Conservation (phyloP, 2,888 invertebrate species). For the Meandrusa payeni region DNA sequence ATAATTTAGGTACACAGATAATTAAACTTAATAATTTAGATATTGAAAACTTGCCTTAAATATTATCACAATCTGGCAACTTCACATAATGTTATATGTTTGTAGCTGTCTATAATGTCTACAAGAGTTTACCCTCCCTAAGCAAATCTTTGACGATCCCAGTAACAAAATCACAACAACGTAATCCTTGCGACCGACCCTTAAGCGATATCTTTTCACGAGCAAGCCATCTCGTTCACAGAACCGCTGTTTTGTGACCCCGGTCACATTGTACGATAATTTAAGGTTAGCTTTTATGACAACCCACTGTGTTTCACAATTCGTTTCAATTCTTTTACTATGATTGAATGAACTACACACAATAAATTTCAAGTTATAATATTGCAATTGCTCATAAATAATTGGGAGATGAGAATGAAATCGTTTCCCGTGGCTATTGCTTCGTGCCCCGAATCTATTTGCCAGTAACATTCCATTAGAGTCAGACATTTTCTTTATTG, state of each 20-base stretch:
- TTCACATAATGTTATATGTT: no score
- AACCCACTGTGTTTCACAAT: neutral
- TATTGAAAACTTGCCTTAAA: no score
- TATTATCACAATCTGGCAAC: no score
- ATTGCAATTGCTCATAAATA: no score
- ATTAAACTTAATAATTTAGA: no score
- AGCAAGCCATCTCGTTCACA: constrained; percentile 7
- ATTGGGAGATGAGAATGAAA: no score
- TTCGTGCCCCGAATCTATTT: no score
- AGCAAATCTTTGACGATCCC: constrained; percentile 5
- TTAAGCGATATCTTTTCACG: constrained; percentile 12
- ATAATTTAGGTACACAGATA: no score
- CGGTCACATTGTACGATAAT: neutral
- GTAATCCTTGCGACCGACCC: constrained; percentile 4
- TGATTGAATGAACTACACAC: neutral
- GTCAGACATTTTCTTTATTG: no score
- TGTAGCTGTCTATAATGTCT: neutral
- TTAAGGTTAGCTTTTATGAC: constrained; percentile 1
- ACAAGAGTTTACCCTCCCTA: constrained; percentile 1
- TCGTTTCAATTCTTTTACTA: constrained; percentile 7
- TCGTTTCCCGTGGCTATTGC: no score
- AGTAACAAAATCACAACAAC: constrained; percentile 15
- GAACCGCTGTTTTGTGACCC: constrained; percentile 5
- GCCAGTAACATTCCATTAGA: no score
- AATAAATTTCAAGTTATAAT: no score